Base-by-base conservation (phyloP, 2,888 invertebrate genomes). In the Petrolisthes manimaculis region DNA sequence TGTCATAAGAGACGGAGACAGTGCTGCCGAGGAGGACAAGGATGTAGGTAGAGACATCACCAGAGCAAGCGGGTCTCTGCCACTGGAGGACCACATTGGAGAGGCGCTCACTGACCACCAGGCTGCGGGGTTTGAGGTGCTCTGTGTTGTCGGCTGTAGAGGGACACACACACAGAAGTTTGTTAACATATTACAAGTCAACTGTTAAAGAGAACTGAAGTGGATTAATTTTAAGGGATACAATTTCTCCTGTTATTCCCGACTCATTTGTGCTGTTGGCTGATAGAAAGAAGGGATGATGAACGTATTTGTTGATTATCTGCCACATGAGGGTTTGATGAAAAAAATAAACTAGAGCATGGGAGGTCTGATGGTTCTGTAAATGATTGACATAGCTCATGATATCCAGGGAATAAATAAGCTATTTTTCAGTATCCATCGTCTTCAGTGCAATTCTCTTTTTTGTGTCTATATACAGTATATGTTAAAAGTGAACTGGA, bases 111-210 rank as follows among this genome's bases (percentile, higher is more conserved):
- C 75, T 81, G 54, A 91, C 90, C 12, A 54, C 53, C 86, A 91
- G 83, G 51, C 77, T 74, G 69, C 88, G 75, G 51, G 91, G 91
- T 88, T 91, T 91, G 84, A 90, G 86, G 88, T 90, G 90, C 24
- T 91, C 91, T n/a, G 89, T 85, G 83, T 89, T 90, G 89, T 91
- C 91, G n/a, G 88, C 91, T 91, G 89, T 5, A 56, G 67, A 21
- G 78, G 21, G 12, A 77, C 24, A 75, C 6, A 61, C 18, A 5
- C 51, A 4, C 8, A 9, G 56, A 3, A n/a, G 37, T 12, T n/a
- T 61, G 37, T 3, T 24, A 56, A 8, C 14, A 4, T 37, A 21
- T 12, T 81, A n/a, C 37, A 78, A 37, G 37, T 37, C 37, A 37
- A 37, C 37, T 8, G 5, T n/a, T 3, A 75, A 75, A 12, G 37